phyloP scores from a whole-genome alignment of 2,797 vertebrate genomes.

The Phrynocephalus forsythii region DNA sequence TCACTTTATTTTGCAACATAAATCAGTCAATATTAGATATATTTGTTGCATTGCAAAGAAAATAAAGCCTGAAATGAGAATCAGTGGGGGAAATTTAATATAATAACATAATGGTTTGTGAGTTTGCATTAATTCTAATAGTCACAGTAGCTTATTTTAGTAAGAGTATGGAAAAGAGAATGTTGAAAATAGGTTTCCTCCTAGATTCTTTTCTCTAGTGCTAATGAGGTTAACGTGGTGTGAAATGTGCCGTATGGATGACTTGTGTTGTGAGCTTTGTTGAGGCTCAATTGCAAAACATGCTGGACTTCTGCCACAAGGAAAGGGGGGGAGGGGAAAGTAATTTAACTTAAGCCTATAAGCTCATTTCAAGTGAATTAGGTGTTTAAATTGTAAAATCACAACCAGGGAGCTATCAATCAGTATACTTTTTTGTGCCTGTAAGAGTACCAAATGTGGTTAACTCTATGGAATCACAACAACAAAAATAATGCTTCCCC shows the following conservation, averaged over 20 bases:
- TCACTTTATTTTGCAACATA: slow-evolving; percentile 9
- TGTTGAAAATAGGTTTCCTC: slow-evolving; percentile 49
- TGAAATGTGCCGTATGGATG: slow-evolving; percentile 61
- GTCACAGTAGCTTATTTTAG: slow-evolving; percentile 45
- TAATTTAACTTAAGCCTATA: slow-evolving; percentile 64
- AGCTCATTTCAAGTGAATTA: slow-evolving; percentile 56
- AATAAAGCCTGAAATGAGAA: slow-evolving; percentile 44
- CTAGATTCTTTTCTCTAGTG: slow-evolving; percentile 50
- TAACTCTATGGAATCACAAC: slow-evolving; percentile 32
- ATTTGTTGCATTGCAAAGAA: slow-evolving; percentile 32
- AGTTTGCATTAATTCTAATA: slow-evolving; percentile 39
- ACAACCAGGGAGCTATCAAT: slow-evolving; percentile 54
- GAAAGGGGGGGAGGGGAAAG: slow-evolving; percentile 36
- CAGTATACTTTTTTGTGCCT: slow-evolving; percentile 56
- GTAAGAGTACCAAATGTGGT: slow-evolving; percentile 36
- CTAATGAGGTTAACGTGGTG: slow-evolving; percentile 65
- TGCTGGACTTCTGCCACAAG: slow-evolving; percentile 59
- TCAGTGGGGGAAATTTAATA: slow-evolving; percentile 25
- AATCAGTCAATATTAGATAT: slow-evolving; percentile 38
- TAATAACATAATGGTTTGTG: slow-evolving; percentile 39
- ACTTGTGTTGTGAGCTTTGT: slow-evolving; percentile 52
- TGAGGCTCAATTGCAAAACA: slow-evolving; percentile 68
- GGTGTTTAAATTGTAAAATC: slow-evolving; percentile 66
- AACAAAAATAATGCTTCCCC: slow-evolving; percentile 29
- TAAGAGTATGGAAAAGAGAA: slow-evolving; percentile 48